These are phyloP conservation scores for Hapalemur alaotrensis DNA, from an alignment of 2,797 vertebrate genomes.

Conservation along the genomic window DNA sequence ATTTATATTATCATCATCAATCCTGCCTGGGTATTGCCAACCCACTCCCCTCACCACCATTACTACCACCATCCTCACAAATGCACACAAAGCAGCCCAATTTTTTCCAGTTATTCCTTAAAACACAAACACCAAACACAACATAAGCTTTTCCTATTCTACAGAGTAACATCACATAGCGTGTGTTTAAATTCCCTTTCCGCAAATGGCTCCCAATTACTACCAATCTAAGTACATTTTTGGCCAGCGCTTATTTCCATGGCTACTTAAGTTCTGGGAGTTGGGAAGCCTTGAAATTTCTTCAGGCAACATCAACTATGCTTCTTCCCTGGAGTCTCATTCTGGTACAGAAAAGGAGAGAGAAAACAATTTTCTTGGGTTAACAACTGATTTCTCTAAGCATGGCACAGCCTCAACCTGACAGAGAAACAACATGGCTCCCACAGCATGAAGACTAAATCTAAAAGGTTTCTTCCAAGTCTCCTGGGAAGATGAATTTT, in stretches of 20 bases:
- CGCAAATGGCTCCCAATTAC: not conserved
- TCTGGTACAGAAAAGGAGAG: conserved; percentile 36
- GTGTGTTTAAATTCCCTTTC: not conserved
- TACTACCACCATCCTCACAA: not conserved
- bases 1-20: not conserved
- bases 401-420: not conserved
- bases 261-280: not conserved
- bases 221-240: conserved; percentile 35
- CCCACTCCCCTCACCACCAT: not conserved
- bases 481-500: conserved; percentile 9
- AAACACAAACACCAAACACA: not conserved
- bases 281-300: conserved; percentile 37
- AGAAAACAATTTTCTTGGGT: not conserved
- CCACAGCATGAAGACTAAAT: conserved; percentile 11
- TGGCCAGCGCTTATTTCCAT: conserved; percentile 39
- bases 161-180: conserved; percentile 5
- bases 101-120: not conserved
- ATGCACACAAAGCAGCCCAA: not conserved
- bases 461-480: not conserved
- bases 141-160: not conserved
- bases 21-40: not conserved
- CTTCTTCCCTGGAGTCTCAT: conserved; percentile 25
- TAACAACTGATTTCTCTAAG: conserved; percentile 55
- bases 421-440: conserved; percentile 16
- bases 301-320: conserved; percentile 48